Percentiles rank a stretch among this genome's conserved stretches.
Conservation (phyloP, 2,888 invertebrate species). For the Craniophora ligustri region DNA sequence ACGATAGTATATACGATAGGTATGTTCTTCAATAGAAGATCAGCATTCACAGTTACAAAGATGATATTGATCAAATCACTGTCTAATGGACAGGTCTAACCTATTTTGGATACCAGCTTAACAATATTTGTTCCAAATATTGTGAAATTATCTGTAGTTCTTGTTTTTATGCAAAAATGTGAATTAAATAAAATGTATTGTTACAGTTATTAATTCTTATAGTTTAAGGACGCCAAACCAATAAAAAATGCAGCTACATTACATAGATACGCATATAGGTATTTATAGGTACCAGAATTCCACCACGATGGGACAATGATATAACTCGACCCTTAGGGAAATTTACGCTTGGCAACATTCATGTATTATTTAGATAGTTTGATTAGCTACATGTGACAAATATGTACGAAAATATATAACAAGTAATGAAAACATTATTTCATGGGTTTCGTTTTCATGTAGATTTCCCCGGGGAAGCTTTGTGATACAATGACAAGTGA, state of each 20-base stretch:
- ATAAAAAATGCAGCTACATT: not conserved
- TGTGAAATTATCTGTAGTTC: too few relatives aligned
- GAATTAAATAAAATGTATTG: too few relatives aligned
- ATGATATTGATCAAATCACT: too few relatives aligned
- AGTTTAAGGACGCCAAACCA: too few relatives aligned
- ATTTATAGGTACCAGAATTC: constrained; percentile 1
- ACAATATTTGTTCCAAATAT: too few relatives aligned
- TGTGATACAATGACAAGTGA: constrained; percentile 30
- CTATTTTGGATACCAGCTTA: too few relatives aligned
- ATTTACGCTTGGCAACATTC: constrained; percentile 35
- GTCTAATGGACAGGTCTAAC: too few relatives aligned
- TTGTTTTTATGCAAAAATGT: too few relatives aligned
- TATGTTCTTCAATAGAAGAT: too few relatives aligned
- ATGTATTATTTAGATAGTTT: constrained; percentile 49
- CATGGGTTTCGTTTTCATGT: constrained; percentile 61
- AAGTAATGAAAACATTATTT: constrained; percentile 62
- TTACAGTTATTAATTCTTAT: too few relatives aligned
- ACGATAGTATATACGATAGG: too few relatives aligned
- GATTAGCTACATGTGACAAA: constrained; percentile 43
- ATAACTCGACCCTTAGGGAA: constrained; percentile 40
- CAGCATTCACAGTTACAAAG: too few relatives aligned
- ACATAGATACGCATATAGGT: not conserved
- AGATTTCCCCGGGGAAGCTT: constrained; percentile 63
- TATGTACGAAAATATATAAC: constrained; percentile 57
- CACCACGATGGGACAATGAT: constrained; percentile 41